Evolutionary conservation across 2,113 vertebrate species (phyloP).

Genomic region (Rhodinocichla rosea): DNA sequence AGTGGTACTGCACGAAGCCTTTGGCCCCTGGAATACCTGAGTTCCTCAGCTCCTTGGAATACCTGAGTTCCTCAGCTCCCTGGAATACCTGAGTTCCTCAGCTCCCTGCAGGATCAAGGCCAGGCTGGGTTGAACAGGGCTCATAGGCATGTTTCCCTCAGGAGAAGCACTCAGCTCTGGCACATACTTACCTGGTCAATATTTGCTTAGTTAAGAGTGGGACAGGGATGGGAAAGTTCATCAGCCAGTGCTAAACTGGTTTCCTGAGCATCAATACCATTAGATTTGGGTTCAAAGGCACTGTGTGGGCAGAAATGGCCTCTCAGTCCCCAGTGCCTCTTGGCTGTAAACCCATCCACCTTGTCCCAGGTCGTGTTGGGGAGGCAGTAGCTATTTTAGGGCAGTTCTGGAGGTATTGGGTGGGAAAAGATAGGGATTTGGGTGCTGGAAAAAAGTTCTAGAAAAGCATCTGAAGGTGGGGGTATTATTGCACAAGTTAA

Average conservation of each 20-base stretch:
- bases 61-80: too few species aligned
- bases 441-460: not conserved
- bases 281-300: not conserved
- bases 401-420: not conserved
- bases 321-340: fast-evolving
- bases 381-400: not conserved
- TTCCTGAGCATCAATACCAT: not conserved
- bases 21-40: not conserved
- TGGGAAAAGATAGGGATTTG: not conserved
- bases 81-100: not conserved
- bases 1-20: fast-evolving
- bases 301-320: not conserved
- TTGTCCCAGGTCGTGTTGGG: fast-evolving
- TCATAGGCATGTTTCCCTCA: not conserved
- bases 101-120: not conserved
- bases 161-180: not conserved
- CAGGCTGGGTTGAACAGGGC: not conserved
- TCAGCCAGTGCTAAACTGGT: not conserved
- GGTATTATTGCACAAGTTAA: not conserved
- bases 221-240: not conserved
- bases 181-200: not conserved
- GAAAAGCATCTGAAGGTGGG: not conserved
- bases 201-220: not conserved
- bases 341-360: not conserved
- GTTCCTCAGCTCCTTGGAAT: not conserved